Conservation (phyloP, 2,888 invertebrate species). For the Latrodectus elegans region DNA sequence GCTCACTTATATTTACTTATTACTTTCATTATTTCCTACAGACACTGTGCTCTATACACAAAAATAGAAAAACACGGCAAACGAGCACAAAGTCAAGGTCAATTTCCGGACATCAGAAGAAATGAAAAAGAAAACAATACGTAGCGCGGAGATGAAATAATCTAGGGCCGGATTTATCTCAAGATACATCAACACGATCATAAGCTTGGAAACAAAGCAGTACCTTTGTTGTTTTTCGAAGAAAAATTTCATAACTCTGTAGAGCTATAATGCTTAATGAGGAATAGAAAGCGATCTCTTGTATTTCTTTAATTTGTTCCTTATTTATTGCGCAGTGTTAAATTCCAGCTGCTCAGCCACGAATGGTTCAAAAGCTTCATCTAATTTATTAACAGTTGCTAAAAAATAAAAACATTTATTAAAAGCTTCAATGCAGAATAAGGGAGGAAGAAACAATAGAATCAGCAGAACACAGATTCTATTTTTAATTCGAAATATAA, state of each 20-base stretch:
- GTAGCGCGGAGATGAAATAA: neutral
- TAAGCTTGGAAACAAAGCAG: neutral
- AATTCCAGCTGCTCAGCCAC: no score
- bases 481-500: no score
- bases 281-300: no score
- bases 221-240: neutral
- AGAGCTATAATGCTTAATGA: no score
- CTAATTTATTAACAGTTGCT: no score
- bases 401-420: no score
- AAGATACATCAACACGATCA: neutral
- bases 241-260: neutral
- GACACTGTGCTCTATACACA: neutral
- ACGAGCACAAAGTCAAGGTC: neutral
- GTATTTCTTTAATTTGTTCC: no score
- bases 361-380: no score
- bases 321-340: no score
- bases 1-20: neutral
- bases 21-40: neutral
- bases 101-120: neutral
- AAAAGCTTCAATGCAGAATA: no score
- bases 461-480: no score
- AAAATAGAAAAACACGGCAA: neutral
- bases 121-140: neutral
- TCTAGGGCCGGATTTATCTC: neutral
- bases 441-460: no score